A percentile compares a stretch with the other conserved stretches of the same genome.
These are phyloP conservation scores for Hirtodrosophila cameraria DNA, from an alignment of 2,888 invertebrate species.

Conservation along the genomic window DNA sequence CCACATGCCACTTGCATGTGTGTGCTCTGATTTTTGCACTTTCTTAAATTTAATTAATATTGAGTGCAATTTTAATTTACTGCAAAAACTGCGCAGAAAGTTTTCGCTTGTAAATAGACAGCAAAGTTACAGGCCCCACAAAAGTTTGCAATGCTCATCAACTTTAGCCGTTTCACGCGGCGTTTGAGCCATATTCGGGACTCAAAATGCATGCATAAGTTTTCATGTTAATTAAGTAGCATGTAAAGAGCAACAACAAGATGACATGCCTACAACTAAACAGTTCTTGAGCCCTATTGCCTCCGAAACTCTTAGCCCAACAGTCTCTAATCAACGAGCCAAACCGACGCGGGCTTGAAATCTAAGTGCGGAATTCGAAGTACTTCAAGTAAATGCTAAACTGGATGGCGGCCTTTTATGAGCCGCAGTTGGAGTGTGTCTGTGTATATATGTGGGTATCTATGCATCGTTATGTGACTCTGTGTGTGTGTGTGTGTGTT, in stretches of 20 bases:
- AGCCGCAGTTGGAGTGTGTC: slow-evolving; percentile 22
- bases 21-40: slow-evolving; percentile 17
- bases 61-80: slow-evolving; percentile 44
- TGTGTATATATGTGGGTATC: slow-evolving; percentile 1
- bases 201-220: slow-evolving; percentile 23
- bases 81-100: slow-evolving; percentile 12
- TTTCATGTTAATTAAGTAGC: slow-evolving; percentile 56
- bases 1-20: slow-evolving; percentile 14
- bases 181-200: slow-evolving; percentile 39
- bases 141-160: slow-evolving; percentile 18
- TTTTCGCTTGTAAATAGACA: not conserved
- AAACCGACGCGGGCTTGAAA: slow-evolving; percentile 18
- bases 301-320: slow-evolving; percentile 10
- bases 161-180: slow-evolving; percentile 23
- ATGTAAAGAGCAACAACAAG: slow-evolving; percentile 17
- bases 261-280: slow-evolving; percentile 3
- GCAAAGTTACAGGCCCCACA: slow-evolving; percentile 17
- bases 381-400: slow-evolving; percentile 56
- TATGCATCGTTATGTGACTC: not conserved
- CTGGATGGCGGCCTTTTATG: slow-evolving; percentile 41
- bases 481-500: slow-evolving; percentile 7
- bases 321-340: slow-evolving; percentile 51
- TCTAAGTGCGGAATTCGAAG: slow-evolving; percentile 9
- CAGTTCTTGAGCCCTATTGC: slow-evolving; percentile 29
- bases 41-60: slow-evolving; percentile 63